A percentile compares a stretch with the other conserved stretches of the same genome.
phyloP scores from a whole-genome alignment of 2,797 vertebrate genomes.

The Hoplostethus mediterraneus region DNA sequence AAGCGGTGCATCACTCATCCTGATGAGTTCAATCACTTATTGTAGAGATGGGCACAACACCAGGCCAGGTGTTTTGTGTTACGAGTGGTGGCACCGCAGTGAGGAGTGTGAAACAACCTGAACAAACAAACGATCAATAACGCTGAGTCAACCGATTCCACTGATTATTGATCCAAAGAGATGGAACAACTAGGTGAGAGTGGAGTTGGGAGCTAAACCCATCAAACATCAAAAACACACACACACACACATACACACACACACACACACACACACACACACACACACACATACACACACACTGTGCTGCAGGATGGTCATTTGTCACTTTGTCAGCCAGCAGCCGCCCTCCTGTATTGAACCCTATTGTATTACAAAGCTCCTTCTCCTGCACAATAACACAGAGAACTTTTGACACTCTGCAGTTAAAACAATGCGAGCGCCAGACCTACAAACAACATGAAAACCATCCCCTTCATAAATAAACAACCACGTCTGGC shows the following conservation, averaged over 20 bases:
- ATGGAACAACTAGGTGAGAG: not conserved
- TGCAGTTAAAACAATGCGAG: constrained; percentile 13
- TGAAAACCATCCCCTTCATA: not conserved
- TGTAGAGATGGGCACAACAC: not conserved
- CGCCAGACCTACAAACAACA: not conserved
- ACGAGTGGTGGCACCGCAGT: not conserved
- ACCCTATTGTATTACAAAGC: not conserved
- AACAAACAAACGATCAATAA: not conserved
- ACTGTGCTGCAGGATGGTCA: not conserved
- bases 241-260: no score
- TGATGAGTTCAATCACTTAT: constrained; percentile 28
- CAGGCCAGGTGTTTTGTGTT: not conserved
- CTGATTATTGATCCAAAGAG: constrained; percentile 13
- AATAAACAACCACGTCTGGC: not conserved
- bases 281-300: not conserved
- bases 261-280: not conserved
- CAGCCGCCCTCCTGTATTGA: not conserved
- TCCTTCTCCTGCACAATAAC: not conserved
- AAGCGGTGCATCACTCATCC: constrained; percentile 36
- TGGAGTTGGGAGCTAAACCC: not conserved
- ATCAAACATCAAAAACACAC: constrained; percentile 14
- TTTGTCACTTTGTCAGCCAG: not conserved
- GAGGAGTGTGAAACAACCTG: not conserved
- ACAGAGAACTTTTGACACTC: not conserved
- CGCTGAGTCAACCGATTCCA: not conserved